phyloP scores from a whole-genome alignment of 2,113 vertebrate genomes.

The Narcine bancroftii region DNA sequence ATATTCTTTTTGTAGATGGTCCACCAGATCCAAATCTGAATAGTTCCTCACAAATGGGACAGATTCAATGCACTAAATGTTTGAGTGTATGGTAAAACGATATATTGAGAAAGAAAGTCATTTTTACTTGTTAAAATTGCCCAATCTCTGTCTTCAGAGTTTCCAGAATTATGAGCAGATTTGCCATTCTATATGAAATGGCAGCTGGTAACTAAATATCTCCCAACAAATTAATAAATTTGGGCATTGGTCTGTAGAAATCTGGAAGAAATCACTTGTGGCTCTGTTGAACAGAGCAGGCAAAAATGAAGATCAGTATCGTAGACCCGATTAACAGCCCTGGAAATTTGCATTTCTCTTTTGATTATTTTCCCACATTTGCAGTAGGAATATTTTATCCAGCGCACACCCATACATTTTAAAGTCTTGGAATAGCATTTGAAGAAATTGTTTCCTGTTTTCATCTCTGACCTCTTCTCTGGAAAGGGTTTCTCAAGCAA shows the following conservation, averaged over 20 bases:
- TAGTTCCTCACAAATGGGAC: not conserved
- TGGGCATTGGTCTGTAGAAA: not conserved
- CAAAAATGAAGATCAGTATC: not conserved
- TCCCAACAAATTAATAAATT: not conserved
- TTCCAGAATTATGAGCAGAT: constrained; percentile 8
- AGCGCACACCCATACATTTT: not conserved
- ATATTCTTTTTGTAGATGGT: not conserved
- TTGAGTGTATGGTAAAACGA: not conserved
- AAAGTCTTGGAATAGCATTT: not conserved
- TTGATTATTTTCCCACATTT: not conserved
- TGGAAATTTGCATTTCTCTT: not conserved
- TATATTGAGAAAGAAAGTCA: not conserved
- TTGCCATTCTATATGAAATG: not conserved
- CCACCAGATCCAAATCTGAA: not conserved
- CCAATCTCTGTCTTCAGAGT: too few species aligned
- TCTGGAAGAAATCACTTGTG: not conserved
- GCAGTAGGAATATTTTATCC: not conserved
- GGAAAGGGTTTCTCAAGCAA: not conserved
- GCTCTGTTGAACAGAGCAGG: not conserved
- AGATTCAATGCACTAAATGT: not conserved
- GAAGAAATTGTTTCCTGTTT: not conserved
- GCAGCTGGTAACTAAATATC: constrained; percentile 23
- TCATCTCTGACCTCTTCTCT: not conserved
- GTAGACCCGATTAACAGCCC: not conserved
- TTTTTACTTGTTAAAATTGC: not conserved